Conservation (phyloP, 2,888 invertebrate species). For the Fragum whitleyi region DNA sequence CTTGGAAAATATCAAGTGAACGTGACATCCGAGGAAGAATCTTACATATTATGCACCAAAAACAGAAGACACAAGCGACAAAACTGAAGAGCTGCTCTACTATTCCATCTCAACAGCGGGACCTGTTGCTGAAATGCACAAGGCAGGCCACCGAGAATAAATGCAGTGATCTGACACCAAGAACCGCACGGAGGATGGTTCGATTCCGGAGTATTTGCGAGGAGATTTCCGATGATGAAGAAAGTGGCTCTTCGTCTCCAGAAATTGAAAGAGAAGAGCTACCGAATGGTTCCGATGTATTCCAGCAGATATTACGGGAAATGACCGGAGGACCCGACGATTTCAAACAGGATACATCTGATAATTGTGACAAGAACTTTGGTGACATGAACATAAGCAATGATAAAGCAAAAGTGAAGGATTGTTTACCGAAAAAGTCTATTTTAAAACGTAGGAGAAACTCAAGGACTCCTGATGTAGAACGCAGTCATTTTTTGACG, state of each 20-base stretch:
- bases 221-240: constrained; percentile 14
- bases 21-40: no score
- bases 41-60: constrained; percentile 6
- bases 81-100: neutral
- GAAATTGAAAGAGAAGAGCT: constrained; percentile 14
- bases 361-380: neutral
- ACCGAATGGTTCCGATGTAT: constrained; percentile 21
- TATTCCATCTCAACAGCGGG: neutral
- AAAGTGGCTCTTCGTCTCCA: neutral
- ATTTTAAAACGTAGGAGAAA: constrained; percentile 14
- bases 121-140: neutral
- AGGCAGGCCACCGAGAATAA: neutral
- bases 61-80: neutral
- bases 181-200: neutral
- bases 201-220: constrained; percentile 20
- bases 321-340: constrained; percentile 17
- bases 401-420: neutral
- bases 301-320: constrained; percentile 17
- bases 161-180: neutral
- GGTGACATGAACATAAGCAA: neutral
- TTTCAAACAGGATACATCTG: neutral
- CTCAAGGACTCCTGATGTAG: neutral
- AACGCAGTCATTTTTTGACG: neutral
- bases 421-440: neutral
- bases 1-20: no score